Evolutionary conservation across 1,140 invertebrate species (phyloP), one percentile per base, ranked within the genome.

Genomic region (Stegodyphus mimosarum): DNA sequence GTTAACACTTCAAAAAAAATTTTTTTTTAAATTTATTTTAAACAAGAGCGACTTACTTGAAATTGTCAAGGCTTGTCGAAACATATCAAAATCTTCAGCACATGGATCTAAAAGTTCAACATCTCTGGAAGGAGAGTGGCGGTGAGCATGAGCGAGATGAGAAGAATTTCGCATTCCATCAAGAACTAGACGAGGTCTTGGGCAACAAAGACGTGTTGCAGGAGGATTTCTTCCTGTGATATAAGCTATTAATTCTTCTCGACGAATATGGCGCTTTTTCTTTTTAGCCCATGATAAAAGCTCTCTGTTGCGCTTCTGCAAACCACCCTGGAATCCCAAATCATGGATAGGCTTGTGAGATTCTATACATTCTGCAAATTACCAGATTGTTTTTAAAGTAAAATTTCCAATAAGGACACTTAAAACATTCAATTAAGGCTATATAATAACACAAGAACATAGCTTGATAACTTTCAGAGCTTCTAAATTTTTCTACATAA

Each of bases 221-320:
- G 94, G 94, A 80, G 93, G 91, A 88, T 92, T 92, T 91, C 94
- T 95, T 60, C 94, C 95, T 88, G 94, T 93, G 49, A 95, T 91
- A 92, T 94, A 95, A n/a, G 94, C 94, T 88, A 96, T 91, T 48
- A 96, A 90, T 89, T 96, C 95, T 89, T 95, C 95, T 71, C 95
- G 91, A 50, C 94, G 91, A 88, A 95, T 95, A 87, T 93, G 92
- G 85, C 94, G 91, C 89, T 94, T 92, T 90, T 94, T 93, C 90
- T 94, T 95, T 72, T 93, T 91, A 7, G 93, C 94, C 95, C 95
- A 95, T 88, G 94, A 94, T 88, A 95, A 92, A 88, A 96, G 90
- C 91, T 96, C 95, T 90, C 93, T 93, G 88, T 94, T 95, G 89
- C 94, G 91, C 89, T 94, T 93, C 89, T 95, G 94, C 89, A 93